phyloP scores from a whole-genome alignment of 2,888 invertebrate genomes.

The Orthosia incerta region DNA sequence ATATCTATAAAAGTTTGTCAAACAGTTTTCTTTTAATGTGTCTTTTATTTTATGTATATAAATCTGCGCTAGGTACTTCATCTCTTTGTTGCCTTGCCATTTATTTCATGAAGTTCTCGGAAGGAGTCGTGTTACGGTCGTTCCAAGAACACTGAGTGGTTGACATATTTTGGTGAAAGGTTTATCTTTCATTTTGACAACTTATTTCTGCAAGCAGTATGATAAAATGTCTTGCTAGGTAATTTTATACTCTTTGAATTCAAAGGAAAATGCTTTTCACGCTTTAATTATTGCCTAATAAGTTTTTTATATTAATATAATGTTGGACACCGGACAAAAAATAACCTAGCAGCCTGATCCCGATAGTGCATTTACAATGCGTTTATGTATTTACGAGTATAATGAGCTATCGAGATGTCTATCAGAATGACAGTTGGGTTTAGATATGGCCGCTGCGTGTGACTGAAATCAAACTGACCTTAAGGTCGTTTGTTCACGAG shows the following conservation, averaged over 20 bases:
- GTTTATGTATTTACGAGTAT: background rate
- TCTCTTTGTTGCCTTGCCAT: constrained; percentile 4
- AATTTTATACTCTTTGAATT: too few species aligned
- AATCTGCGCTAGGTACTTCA: constrained; percentile 1
- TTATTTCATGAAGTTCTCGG: constrained; percentile 13
- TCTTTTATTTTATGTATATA: background rate
- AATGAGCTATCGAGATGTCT: background rate
- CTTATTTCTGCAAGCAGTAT: background rate
- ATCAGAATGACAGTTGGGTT: constrained; percentile 1
- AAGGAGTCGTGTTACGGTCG: background rate
- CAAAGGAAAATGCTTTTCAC: too few species aligned
- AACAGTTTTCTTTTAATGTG: constrained; percentile 17
- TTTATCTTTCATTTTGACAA: constrained; percentile 15
- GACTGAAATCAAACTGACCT: constrained; percentile 3
- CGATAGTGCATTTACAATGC: too few species aligned
- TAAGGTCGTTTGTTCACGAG: background rate
- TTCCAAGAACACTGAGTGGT: constrained; percentile 10
- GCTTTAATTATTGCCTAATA: too few species aligned
- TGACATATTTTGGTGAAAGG: constrained; percentile 27
- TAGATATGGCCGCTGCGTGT: background rate
- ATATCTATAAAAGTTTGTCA: background rate
- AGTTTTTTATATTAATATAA: too few species aligned
- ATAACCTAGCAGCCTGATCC: too few species aligned
- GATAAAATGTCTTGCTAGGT: background rate
- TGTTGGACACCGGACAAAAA: too few species aligned